Evolutionary conservation across 1,140 invertebrate species (phyloP), one percentile per base, ranked within the genome.

Genomic region (Alviniconcha marisindica): DNA sequence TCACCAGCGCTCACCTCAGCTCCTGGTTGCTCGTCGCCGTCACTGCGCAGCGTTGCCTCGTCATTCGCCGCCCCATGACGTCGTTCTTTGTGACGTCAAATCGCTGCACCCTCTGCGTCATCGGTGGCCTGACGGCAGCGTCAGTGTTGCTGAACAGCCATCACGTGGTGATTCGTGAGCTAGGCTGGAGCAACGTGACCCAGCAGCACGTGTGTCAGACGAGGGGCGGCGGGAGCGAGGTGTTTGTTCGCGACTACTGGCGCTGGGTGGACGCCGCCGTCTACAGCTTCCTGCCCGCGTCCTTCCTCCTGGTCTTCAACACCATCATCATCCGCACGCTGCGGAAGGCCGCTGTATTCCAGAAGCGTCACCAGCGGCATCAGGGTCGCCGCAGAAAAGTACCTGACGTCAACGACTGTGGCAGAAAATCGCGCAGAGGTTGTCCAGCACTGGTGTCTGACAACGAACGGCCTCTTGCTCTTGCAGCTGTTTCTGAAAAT

Each of bases 231-330:
- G 31, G 15, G 3, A 69, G 54, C 1, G 69, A 71, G 42, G 36
- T 48, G 21, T 83, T 83, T 38, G 36, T 69, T 1, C 12, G 36
- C 10, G 5, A 44, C 2, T 38, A 48, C 73, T 83, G 82, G 82
- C 82, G 77, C 0, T 83, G 76, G 82, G 63, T 83, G 3, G 82
- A 83, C 44, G 76, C 82, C 40, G n/a, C 63, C 2, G 60, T 73
- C 40, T 83, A 83, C 77, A 71, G 82, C 33, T 79, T 83, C 33
- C 24, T 79, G 31, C 82, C 82, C 4, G 40, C 77, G 0, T 5
- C 38, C 42, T 71, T n/a, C n/a, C 82, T 83, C 18, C 14, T 79
- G 42, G 63, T 83, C 14, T n/a, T 83, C 18, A 83, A 83, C 76
- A 38, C 48, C 0, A n/a, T 71, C 7, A 79, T 83, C 48, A 56